Conservation (phyloP, 2,797 vertebrate species). For the Tragopan temminckii region DNA sequence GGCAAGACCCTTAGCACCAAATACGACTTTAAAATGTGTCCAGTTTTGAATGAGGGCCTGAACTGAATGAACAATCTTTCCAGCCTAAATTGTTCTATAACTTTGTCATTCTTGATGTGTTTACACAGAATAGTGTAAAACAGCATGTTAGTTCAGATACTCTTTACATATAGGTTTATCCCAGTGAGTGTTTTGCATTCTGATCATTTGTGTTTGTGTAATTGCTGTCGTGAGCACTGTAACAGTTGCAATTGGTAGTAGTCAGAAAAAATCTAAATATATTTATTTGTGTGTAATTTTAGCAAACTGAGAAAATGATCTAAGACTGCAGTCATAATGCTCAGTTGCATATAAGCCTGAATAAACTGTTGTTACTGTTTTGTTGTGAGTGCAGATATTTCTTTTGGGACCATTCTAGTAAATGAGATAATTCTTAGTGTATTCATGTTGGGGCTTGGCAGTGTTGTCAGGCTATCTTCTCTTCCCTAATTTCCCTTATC, state of each 20-base stretch:
- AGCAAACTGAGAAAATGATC: neutral
- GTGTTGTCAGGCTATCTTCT: neutral
- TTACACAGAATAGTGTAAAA: neutral
- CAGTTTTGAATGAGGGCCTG: neutral
- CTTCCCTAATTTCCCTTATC: neutral
- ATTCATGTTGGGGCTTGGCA: fast-evolving
- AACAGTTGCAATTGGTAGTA: neutral
- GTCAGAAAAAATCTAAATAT: neutral
- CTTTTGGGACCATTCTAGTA: neutral
- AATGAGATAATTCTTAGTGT: neutral
- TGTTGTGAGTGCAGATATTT: neutral
- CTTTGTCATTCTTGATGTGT: neutral
- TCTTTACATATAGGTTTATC: neutral
- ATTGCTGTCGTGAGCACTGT: neutral
- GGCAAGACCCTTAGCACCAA: neutral
- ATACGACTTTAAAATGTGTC: neutral
- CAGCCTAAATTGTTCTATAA: neutral
- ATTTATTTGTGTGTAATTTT: neutral
- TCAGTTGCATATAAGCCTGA: neutral
- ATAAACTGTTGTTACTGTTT: neutral
- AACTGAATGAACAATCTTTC: neutral
- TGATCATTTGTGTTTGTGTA: neutral
- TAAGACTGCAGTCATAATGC: neutral
- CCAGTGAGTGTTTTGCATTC: fast-evolving
- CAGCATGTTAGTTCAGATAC: neutral